These are phyloP conservation scores for Microcebus jonahi DNA, from an alignment of 2,113 vertebrate species.

Conservation along the genomic window DNA sequence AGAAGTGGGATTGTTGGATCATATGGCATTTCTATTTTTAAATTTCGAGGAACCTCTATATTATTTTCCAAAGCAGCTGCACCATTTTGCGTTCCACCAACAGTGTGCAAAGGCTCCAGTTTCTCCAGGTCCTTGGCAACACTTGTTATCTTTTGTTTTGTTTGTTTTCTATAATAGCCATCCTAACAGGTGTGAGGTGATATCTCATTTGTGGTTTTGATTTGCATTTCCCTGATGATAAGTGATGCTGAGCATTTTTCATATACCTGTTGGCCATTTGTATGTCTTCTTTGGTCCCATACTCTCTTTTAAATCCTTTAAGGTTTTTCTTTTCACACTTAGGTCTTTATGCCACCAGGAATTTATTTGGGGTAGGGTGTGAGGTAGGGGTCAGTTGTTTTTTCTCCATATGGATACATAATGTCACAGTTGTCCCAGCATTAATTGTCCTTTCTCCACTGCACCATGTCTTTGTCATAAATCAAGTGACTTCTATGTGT, in stretches of 20 bases:
- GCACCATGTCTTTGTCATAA: background rate
- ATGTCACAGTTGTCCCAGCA: background rate
- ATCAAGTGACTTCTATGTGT: background rate
- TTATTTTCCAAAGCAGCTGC: background rate
- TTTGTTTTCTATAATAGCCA: background rate
- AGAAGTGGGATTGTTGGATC: background rate
- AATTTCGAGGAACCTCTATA: background rate
- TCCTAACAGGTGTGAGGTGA: background rate
- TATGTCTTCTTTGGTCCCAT: background rate
- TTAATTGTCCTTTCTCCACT: background rate
- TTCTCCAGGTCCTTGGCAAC: background rate
- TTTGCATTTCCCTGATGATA: background rate
- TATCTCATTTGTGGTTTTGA: background rate
- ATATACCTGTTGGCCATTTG: too few relatives aligned
- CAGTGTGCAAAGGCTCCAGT: background rate
- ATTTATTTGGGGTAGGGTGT: background rate
- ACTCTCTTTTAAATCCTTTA: background rate
- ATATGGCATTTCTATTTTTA: background rate
- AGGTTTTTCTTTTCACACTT: background rate
- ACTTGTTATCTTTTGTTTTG: background rate
- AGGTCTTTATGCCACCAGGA: background rate
- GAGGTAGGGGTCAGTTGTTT: background rate
- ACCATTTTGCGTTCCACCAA: background rate
- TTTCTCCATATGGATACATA: background rate
- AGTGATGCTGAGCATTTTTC: background rate